These are phyloP conservation scores for Lepisosteus oculatus DNA, from an alignment of 2,113 vertebrate species.

Conservation along the genomic window DNA sequence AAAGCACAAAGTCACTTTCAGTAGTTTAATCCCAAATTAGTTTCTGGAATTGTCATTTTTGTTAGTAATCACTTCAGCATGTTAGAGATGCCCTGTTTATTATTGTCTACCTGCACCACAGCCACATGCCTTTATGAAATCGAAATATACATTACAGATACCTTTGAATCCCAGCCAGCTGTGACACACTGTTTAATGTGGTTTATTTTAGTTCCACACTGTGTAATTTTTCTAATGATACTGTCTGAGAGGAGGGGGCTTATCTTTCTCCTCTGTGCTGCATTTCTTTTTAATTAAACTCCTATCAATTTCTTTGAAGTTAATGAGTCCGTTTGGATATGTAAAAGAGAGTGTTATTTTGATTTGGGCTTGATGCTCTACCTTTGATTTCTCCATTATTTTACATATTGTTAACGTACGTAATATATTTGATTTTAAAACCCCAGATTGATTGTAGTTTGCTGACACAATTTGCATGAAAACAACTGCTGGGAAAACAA, in stretches of 20 bases:
- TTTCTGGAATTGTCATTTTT: too few species aligned
- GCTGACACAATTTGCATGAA: constrained; percentile 38
- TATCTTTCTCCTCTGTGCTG: constrained; percentile 57
- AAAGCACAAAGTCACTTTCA: too few species aligned
- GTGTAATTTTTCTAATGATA: constrained; percentile 53
- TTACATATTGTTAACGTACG: constrained; percentile 24
- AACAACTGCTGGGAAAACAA: constrained; percentile 31
- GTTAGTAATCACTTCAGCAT: too few species aligned
- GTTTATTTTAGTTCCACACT: neutral
- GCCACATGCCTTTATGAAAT: too few species aligned
- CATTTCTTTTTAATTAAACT: constrained; percentile 79
- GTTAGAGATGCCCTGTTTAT: too few species aligned
- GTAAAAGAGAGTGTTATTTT: constrained; percentile 43
- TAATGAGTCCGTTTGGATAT: constrained; percentile 71
- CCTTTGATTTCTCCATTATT: constrained; percentile 49
- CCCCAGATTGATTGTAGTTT: constrained; percentile 22
- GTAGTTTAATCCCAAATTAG: too few species aligned
- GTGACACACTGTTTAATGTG: neutral
- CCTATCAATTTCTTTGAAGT: constrained; percentile 79
- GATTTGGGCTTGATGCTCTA: constrained; percentile 38
- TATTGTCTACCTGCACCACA: too few species aligned
- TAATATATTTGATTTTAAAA: constrained; percentile 20
- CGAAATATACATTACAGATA: too few species aligned
- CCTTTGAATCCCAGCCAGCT: neutral
- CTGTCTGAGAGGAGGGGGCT: constrained; percentile 47